Evolutionary conservation across 2,113 vertebrate species (phyloP).

Genomic region (Toxostoma redivivum): DNA sequence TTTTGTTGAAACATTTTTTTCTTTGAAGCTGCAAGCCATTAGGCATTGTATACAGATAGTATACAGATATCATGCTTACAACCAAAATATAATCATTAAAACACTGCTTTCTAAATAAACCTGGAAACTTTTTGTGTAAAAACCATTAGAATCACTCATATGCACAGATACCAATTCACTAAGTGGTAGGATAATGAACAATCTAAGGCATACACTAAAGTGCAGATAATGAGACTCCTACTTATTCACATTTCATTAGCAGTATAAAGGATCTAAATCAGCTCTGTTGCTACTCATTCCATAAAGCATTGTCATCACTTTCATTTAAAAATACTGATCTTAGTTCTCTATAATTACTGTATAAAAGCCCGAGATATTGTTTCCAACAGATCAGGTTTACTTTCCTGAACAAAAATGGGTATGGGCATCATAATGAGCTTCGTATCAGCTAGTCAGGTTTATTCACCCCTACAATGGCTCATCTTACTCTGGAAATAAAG

Average conservation of each 20-base stretch:
- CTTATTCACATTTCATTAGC: conserved; percentile 66
- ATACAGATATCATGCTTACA: background rate
- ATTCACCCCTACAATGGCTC: conserved; percentile 36
- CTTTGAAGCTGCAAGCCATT: background rate
- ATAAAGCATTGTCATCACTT: conserved; percentile 59
- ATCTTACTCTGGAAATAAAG: conserved; percentile 54
- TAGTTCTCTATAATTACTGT: conserved; percentile 51
- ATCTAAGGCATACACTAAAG: conserved; percentile 45
- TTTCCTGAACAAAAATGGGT: conserved; percentile 25
- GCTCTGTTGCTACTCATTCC: conserved; percentile 48
- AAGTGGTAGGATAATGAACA: conserved; percentile 37
- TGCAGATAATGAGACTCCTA: conserved; percentile 66
- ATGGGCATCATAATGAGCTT: conserved; percentile 49
- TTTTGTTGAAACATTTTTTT: background rate
- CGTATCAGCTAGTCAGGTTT: conserved; percentile 16
- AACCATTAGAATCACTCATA: conserved; percentile 21
- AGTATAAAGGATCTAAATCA: conserved; percentile 57
- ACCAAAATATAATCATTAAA: conserved; percentile 29
- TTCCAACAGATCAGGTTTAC: conserved; percentile 62
- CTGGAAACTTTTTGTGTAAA: conserved; percentile 29
- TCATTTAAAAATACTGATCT: conserved; percentile 37
- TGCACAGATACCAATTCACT: conserved; percentile 16
- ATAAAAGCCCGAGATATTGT: conserved; percentile 55
- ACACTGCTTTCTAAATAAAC: conserved; percentile 38
- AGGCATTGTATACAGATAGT: background rate